Evolutionary conservation across 2,797 vertebrate species (phyloP).

Genomic region (Halcyon badia): DNA sequence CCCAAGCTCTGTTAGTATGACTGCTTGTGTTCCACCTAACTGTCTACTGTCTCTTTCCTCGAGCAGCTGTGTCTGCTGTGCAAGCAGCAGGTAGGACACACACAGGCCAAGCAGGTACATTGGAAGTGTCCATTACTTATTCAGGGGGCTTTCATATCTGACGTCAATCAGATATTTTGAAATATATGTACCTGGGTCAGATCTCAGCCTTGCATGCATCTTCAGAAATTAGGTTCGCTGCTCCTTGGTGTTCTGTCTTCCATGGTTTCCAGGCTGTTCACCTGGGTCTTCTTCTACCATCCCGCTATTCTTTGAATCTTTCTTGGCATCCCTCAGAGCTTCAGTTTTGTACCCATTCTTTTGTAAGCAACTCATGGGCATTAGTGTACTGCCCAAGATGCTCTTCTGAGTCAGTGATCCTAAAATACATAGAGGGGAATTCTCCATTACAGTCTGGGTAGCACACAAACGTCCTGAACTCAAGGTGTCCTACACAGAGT

Average conservation of each 20-base stretch:
- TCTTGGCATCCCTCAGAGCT: not conserved
- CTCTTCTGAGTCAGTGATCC: not conserved
- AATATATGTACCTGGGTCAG: not conserved
- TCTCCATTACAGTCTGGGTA: not conserved
- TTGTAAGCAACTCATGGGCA: not conserved
- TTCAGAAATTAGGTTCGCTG: not conserved
- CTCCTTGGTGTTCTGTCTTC: not conserved
- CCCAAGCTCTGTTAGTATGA: not conserved
- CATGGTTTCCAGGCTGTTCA: not conserved
- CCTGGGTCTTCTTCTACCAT: not conserved
- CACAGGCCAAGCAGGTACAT: not conserved
- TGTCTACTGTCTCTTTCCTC: not conserved
- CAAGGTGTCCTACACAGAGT: not conserved
- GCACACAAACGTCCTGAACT: not conserved
- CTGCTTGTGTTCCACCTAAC: not conserved
- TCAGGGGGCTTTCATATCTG: not conserved
- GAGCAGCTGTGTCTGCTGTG: not conserved
- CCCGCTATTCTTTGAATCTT: not conserved
- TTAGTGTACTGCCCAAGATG: not conserved
- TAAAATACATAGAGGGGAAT: not conserved
- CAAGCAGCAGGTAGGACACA: not conserved
- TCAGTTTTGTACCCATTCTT: not conserved
- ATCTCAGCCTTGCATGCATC: not conserved
- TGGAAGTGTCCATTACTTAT: not conserved
- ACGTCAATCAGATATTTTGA: not conserved